phyloP scores from a whole-genome alignment of 1,140 invertebrate genomes.

The Drosophila subpulchrella region DNA sequence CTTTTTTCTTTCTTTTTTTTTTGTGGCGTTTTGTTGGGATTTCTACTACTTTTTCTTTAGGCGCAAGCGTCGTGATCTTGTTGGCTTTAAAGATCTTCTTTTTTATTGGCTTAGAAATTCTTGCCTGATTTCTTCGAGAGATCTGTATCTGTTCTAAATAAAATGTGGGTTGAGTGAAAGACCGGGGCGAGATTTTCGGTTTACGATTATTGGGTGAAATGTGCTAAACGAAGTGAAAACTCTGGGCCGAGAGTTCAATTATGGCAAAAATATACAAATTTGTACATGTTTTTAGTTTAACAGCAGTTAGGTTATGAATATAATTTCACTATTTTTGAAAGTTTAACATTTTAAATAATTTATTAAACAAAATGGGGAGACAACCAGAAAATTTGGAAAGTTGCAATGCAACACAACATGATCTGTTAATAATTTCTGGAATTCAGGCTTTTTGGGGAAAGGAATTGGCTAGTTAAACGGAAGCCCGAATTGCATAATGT shows the following conservation, averaged over 20 bases:
- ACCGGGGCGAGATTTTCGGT: slow-evolving; percentile 35
- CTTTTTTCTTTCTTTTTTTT: slow-evolving; percentile 52
- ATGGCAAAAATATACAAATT: slow-evolving; percentile 2
- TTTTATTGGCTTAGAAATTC: slow-evolving; percentile 79
- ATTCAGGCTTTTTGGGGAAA: not conserved
- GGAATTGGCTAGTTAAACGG: not conserved
- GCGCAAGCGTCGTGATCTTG: slow-evolving; percentile 53
- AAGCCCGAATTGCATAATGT: slow-evolving; percentile 14
- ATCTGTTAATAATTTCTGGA: slow-evolving; percentile 6
- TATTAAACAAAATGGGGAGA: slow-evolving; percentile 11
- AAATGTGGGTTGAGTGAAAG: slow-evolving; percentile 77
- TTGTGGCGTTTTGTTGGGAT: slow-evolving; percentile 44
- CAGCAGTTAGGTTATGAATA: slow-evolving; percentile 33
- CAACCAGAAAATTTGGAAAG: slow-evolving; percentile 41
- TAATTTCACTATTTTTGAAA: slow-evolving; percentile 47
- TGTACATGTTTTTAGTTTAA: not conserved
- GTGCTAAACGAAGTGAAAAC: slow-evolving; percentile 67
- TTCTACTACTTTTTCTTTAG: slow-evolving; percentile 73
- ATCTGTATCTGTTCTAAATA: slow-evolving; percentile 82
- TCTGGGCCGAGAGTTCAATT: slow-evolving; percentile 23
- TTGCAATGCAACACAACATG: slow-evolving; percentile 11
- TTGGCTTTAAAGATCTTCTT: slow-evolving; percentile 67
- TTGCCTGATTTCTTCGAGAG: slow-evolving; percentile 58
- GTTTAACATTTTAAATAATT: slow-evolving; percentile 44
- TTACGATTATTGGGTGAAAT: slow-evolving; percentile 70